Percentiles rank a stretch among this genome's conserved stretches.
Conservation (phyloP, 2,888 invertebrate species). For the Pogonocherus hispidulus region DNA sequence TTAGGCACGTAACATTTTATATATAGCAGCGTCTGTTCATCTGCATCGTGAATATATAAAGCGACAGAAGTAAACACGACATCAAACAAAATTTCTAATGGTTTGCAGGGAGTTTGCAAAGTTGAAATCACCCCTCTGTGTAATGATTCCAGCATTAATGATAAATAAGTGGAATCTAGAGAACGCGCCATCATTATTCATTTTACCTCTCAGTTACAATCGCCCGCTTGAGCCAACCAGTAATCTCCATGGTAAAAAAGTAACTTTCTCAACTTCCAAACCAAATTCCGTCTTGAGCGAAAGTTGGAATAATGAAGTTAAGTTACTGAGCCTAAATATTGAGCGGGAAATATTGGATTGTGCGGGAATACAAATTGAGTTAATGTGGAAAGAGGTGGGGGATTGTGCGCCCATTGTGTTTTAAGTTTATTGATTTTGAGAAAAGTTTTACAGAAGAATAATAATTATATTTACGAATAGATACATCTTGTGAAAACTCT, state of each 20-base stretch:
- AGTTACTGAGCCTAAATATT: conserved; percentile 15
- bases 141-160: conserved; percentile 43
- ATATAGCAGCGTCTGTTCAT: no score
- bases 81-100: background rate
- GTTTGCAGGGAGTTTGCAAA: background rate
- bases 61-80: background rate
- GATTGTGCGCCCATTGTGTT: background rate
- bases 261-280: conserved; percentile 35
- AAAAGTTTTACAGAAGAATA: no score
- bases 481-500: no score
- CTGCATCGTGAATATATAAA: background rate
- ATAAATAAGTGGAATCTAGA: conserved; percentile 46
- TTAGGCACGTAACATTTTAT: no score
- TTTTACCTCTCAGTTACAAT: conserved; percentile 33
- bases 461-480: no score
- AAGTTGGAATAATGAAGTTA: conserved; percentile 18
- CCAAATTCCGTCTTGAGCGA: conserved; percentile 13
- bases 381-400: background rate
- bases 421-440: background rate
- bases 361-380: conserved; percentile 11
- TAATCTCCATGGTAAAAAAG: conserved; percentile 38
- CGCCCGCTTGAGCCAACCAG: conserved; percentile 34
- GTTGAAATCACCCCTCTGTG: conserved; percentile 37
- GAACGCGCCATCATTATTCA: conserved; percentile 42
- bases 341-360: conserved; percentile 1